Evolutionary conservation across 2,113 vertebrate species (phyloP), one percentile per base, ranked within the genome.

Genomic region (Aptenodytes patagonicus): DNA sequence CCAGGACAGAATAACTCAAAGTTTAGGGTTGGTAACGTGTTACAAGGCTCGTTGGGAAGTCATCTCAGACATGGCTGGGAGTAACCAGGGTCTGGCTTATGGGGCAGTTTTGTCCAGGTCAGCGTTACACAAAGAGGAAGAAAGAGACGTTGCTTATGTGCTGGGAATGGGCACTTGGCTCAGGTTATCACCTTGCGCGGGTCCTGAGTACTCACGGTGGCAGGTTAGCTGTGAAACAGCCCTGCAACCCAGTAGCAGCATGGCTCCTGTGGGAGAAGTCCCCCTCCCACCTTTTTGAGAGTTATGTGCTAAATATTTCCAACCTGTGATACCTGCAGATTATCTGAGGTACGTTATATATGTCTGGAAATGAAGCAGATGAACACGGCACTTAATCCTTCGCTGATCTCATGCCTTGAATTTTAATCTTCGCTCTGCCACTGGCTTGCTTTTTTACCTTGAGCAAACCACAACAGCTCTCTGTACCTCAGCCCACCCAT

Each of bases 361-460:
- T 13, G 78, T 49, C 87, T 96, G 66, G 54, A 88, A 94, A 93
- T 51, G 78, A 93, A 95, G 85, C 92, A 94, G 90, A 91, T 85
- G 93, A 96, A 87, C 62, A 38, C 0, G 1, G 32, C 62, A 79
- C 87, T 93, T 95, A 96, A 95, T 95, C 90, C 90, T 95, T 93
- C 5, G 2, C 38, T 90, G 93, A 95, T 91, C 78, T 77, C 84
- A 95, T 87, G 93, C 82, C 75, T 96, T 96, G 93, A 88, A 96
- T 95, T 96, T 89, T 96, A 97, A 96, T 90, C 78, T 87, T 83
- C 25, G 18, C 87, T 93, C 78, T 83, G 81, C 58, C 64, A 65
- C 89, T 85, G 78, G 60, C 58, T 93, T 90, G 91, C 34, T 81
- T 94, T 97, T 95, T 86, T 95, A 96, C 89, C 89, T 93, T 90